Evolutionary conservation across 2,797 vertebrate species (phyloP).

Genomic region (Hylomyscus alleni): DNA sequence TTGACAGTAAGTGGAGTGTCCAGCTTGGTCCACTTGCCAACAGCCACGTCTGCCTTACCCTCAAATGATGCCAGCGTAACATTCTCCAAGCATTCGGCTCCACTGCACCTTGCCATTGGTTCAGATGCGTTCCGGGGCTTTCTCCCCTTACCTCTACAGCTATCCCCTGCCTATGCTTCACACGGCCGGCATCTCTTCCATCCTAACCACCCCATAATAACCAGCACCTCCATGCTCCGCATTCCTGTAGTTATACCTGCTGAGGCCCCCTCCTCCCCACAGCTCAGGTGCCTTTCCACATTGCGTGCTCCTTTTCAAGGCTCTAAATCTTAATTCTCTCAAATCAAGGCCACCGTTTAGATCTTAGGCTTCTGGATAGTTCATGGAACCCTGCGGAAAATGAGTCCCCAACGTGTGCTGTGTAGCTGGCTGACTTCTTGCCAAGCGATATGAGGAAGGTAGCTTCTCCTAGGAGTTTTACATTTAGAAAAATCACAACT

Average conservation of each 20-base stretch:
- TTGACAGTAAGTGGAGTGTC: not conserved
- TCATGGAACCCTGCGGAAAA: not conserved
- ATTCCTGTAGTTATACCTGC: not conserved
- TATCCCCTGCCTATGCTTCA: not conserved
- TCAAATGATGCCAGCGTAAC: not conserved
- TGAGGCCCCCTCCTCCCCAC: not conserved
- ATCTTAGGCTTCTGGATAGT: not conserved
- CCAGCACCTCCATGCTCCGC: not conserved
- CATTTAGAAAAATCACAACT: not conserved
- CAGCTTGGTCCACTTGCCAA: not conserved
- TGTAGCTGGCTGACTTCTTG: not conserved
- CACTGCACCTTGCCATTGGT: fast-evolving
- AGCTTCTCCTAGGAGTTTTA: not conserved
- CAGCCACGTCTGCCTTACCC: not conserved
- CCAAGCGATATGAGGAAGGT: not conserved
- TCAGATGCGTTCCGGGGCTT: not conserved
- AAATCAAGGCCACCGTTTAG: not conserved
- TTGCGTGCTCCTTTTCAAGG: not conserved
- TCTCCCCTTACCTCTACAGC: not conserved
- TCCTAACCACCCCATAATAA: not conserved
- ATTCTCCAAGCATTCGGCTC: no score
- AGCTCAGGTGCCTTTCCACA: not conserved
- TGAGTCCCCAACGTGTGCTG: no score
- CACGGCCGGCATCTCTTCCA: not conserved
- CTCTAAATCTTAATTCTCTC: not conserved